These are phyloP conservation scores for Scomber scombrus DNA, from an alignment of 2,113 vertebrate genomes.

Conservation along the genomic window DNA sequence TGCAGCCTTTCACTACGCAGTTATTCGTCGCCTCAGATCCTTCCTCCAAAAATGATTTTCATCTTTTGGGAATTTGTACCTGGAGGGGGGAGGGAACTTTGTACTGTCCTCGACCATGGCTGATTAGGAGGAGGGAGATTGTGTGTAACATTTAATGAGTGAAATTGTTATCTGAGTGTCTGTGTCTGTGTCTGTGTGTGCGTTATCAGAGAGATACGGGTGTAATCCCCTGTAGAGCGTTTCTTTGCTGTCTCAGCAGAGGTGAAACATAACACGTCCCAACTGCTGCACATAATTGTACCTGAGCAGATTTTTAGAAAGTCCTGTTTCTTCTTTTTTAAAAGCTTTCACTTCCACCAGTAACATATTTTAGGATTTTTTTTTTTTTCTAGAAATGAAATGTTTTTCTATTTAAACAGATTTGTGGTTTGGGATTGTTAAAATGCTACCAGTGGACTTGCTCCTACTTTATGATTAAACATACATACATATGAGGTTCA, in stretches of 20 bases:
- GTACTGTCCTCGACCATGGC: conserved; percentile 14
- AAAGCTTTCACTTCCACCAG: not conserved
- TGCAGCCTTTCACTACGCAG: conserved; percentile 43
- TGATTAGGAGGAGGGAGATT: conserved; percentile 47
- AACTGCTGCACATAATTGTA: conserved; percentile 2
- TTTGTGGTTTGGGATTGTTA: not conserved
- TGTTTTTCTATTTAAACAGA: not conserved
- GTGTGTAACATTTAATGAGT: conserved; percentile 46
- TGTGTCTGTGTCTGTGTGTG: conserved; percentile 15
- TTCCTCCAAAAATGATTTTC: conserved; percentile 31
- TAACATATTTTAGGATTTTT: not conserved
- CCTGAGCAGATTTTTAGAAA: conserved; percentile 10
- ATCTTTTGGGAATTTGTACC: conserved; percentile 40
- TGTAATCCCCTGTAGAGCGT: conserved; percentile 34
- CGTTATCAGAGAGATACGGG: conserved; percentile 26
- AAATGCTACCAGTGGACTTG: no score
- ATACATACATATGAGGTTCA: no score
- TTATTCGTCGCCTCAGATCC: conserved; percentile 44
- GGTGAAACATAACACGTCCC: conserved; percentile 37
- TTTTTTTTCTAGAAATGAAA: not conserved
- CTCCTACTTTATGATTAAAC: no score
- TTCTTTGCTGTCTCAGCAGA: conserved; percentile 43
- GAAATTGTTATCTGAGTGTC: conserved; percentile 37
- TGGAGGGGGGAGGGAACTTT: conserved; percentile 20
- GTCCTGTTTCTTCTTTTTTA: not conserved